Conservation (phyloP, 2,888 invertebrate genomes). For the Euproctis similis region DNA sequence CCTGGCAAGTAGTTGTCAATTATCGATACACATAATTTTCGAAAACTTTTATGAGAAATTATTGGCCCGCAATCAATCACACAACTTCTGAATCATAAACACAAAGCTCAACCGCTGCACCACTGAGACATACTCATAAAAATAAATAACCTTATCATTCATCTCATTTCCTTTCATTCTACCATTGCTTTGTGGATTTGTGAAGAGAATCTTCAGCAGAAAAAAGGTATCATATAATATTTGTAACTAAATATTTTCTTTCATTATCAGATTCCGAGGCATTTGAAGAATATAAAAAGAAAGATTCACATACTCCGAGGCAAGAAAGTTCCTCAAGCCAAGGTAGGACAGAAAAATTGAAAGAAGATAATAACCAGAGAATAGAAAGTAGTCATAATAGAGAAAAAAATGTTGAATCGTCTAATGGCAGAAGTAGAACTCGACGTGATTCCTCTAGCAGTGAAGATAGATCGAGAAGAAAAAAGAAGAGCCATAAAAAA, state of each 20-base stretch:
- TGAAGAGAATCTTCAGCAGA: no score
- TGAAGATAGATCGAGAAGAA: slow-evolving; percentile 26
- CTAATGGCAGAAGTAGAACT: slow-evolving; percentile 33
- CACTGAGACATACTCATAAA: no score
- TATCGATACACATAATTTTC: no score
- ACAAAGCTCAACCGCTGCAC: no score
- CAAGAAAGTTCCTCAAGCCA: slow-evolving; percentile 35
- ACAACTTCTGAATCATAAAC: no score
- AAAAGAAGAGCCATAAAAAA: slow-evolving; percentile 31
- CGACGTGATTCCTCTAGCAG: slow-evolving; percentile 32
- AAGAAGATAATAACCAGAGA: neutral
- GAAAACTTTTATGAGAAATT: no score
- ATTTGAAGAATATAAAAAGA: slow-evolving; percentile 81
- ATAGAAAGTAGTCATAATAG: neutral
- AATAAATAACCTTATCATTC: no score
- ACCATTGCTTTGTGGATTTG: neutral
- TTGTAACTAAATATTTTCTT: neutral
- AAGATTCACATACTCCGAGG: slow-evolving; percentile 40
- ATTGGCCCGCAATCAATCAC: no score
- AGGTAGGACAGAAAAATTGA: neutral
- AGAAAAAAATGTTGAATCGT: slow-evolving; percentile 25
- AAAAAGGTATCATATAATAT: no score
- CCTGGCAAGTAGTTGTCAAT: no score
- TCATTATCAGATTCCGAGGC: slow-evolving; percentile 78
- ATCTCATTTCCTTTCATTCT: neutral